Conservation (phyloP, 2,797 vertebrate species). For the Enteromius treurensis region DNA sequence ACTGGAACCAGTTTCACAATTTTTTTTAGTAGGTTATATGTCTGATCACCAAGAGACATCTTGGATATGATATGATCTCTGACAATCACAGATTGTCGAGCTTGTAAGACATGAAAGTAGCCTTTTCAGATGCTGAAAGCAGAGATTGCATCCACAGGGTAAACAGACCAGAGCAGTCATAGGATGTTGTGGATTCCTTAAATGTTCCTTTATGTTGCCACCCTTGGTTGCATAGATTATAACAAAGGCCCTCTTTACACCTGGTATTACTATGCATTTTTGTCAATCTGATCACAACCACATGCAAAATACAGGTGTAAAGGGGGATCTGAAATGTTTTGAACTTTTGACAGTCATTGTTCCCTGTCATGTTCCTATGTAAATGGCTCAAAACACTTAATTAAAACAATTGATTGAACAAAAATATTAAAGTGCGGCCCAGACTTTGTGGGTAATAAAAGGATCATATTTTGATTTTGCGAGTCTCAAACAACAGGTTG, state of each 20-base stretch:
- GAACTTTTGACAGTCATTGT: not conserved
- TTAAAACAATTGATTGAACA: too few species aligned
- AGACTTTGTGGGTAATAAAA: too few species aligned
- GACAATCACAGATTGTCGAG: not conserved
- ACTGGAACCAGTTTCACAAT: constrained; percentile 24
- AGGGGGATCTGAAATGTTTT: not conserved
- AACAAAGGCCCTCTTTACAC: not conserved
- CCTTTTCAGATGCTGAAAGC: not conserved
- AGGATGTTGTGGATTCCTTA: constrained; percentile 20
- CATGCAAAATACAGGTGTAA: not conserved
- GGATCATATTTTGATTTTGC: too few species aligned
- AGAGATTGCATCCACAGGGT: not conserved
- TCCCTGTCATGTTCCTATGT: not conserved
- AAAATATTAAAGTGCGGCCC: too few species aligned
- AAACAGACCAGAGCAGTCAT: not conserved
- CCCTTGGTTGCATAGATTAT: not conserved
- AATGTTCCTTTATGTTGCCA: constrained; percentile 7
- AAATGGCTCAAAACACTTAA: not conserved
- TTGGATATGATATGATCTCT: not conserved
- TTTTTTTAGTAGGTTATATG: not conserved
- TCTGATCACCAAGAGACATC: not conserved
- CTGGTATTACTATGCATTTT: not conserved
- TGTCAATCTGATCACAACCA: not conserved
- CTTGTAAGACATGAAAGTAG: not conserved
- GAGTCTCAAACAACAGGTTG: too few species aligned